Conservation (phyloP, 1,140 invertebrate species). For the Aphaenogaster floridana region DNA sequence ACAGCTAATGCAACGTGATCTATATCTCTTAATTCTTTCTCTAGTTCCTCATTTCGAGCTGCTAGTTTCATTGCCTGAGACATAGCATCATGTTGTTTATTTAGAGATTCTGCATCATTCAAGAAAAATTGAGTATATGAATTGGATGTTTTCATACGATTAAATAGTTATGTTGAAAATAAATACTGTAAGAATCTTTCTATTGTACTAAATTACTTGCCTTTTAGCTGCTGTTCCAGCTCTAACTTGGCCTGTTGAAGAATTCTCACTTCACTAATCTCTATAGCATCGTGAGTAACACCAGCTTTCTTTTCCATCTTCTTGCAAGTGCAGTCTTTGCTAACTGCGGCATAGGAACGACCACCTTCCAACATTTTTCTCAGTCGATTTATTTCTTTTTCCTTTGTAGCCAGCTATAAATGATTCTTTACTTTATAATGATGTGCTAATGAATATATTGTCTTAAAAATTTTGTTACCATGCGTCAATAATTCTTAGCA, state of each 20-base stretch:
- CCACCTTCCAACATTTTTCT: conserved; percentile 89
- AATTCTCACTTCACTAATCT: conserved; percentile 86
- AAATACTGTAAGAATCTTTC: not conserved
- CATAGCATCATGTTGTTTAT: conserved; percentile 92
- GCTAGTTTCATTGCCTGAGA: conserved; percentile 89
- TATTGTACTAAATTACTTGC: conserved; percentile 68
- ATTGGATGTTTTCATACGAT: conserved; percentile 2
- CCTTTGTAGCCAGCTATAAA: conserved; percentile 82
- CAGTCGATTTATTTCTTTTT: conserved; percentile 89
- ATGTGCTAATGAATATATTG: not conserved
- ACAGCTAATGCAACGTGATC: conserved; percentile 90
- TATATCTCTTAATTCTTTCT: conserved; percentile 90
- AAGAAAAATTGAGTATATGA: conserved; percentile 15
- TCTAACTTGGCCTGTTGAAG: conserved; percentile 87
- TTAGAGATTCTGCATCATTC: conserved; percentile 85
- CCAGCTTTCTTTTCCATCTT: conserved; percentile 82
- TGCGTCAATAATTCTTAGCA: conserved; percentile 10
- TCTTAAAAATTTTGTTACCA: conserved; percentile 1
- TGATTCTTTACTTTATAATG: conserved; percentile 20
- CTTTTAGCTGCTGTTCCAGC: conserved; percentile 88
- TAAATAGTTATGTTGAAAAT: conserved; percentile 14
- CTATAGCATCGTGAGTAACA: conserved; percentile 73
- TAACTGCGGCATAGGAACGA: conserved; percentile 87
- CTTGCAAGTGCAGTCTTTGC: conserved; percentile 88
- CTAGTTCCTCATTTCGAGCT: conserved; percentile 89